These are phyloP conservation scores for Galendromus occidentalis DNA, from an alignment of 1,140 invertebrate genomes.

Conservation along the genomic window DNA sequence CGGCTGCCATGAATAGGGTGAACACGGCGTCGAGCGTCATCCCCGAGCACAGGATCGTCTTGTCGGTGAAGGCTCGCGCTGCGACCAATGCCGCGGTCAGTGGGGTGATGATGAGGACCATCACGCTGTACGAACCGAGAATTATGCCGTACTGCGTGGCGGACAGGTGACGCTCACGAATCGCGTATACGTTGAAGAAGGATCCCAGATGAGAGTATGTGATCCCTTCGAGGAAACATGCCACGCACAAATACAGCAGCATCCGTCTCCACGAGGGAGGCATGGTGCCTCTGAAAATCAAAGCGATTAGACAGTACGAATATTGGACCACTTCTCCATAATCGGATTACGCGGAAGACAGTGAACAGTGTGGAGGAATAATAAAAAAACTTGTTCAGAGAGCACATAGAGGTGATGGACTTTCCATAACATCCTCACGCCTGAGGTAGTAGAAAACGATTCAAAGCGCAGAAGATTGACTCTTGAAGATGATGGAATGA, in stretches of 20 bases:
- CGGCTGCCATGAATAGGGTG: neutral
- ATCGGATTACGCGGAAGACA: too few species aligned
- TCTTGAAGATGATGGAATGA: too few species aligned
- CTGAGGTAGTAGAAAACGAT: too few species aligned
- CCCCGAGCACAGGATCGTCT: neutral
- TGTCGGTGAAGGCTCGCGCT: neutral
- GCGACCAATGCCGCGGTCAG: neutral
- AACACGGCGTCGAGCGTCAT: neutral
- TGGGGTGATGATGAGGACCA: neutral
- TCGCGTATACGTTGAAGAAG: neutral
- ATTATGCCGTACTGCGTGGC: neutral
- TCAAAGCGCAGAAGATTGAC: too few species aligned
- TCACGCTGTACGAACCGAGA: neutral
- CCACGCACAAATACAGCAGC: neutral
- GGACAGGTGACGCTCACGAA: neutral
- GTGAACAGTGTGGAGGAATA: too few species aligned
- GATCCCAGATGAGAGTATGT: neutral
- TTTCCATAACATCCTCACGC: too few species aligned
- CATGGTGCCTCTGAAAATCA: neutral
- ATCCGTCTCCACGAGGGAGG: neutral
- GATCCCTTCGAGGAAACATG: neutral
- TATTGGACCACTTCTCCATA: too few species aligned
- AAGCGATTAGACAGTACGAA: too few species aligned
- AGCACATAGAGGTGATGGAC: too few species aligned
- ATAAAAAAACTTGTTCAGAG: too few species aligned